A percentile compares a stretch with the other conserved stretches of the same genome.
Conservation (phyloP, 2,113 vertebrate species). For the Trogon melanurus region DNA sequence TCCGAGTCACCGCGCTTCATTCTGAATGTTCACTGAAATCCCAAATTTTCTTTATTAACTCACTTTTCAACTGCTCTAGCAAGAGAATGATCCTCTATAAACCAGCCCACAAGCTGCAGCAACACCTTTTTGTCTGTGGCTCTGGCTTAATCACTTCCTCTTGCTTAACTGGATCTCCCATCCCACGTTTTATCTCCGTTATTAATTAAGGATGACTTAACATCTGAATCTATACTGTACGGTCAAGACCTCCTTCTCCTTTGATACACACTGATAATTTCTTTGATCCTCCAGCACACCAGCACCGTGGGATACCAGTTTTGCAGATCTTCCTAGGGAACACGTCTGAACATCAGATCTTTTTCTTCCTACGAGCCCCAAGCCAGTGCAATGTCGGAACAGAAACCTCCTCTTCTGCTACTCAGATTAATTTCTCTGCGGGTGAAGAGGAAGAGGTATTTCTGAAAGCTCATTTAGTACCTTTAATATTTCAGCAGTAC, state of each 20-base stretch:
- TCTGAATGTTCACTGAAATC: neutral
- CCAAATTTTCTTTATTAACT: neutral
- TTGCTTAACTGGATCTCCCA: neutral
- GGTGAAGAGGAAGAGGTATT: neutral
- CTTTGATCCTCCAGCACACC: slow-evolving; percentile 8
- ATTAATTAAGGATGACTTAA: neutral
- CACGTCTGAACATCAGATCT: neutral
- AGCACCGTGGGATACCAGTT: neutral
- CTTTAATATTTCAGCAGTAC: neutral
- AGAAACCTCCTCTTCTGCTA: neutral
- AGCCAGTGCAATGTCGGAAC: neutral
- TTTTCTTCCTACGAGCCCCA: neutral
- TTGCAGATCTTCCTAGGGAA: neutral
- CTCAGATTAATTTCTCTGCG: neutral
- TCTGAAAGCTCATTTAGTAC: slow-evolving; percentile 1
- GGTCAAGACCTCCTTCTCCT: neutral
- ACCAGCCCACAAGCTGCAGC: neutral
- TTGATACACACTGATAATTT: neutral
- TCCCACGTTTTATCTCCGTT: neutral
- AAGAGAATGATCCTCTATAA: neutral
- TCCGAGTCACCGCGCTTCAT: neutral
- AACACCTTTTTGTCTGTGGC: too few relatives aligned
- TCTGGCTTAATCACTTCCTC: neutral
- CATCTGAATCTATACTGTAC: rapidly evolving
- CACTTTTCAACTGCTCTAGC: neutral